phyloP scores from a whole-genome alignment of 2,113 vertebrate species.

The Tiliqua scincoides region DNA sequence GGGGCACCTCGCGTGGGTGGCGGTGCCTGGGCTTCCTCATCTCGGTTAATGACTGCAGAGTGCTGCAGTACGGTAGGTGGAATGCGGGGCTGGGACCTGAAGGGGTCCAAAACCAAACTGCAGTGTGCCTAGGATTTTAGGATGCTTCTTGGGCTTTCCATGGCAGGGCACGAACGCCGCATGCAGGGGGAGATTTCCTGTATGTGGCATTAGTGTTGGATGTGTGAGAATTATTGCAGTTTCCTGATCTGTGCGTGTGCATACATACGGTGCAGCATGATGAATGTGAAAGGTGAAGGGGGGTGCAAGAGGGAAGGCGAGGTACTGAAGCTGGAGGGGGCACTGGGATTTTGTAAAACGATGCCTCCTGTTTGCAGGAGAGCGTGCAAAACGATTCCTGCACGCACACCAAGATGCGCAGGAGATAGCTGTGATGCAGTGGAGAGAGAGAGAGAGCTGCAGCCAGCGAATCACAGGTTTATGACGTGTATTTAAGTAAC shows the following conservation, averaged over 20 bases:
- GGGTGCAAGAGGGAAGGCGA: not conserved
- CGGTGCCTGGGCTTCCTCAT: not conserved
- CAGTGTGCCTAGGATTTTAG: not conserved
- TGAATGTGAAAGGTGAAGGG: not conserved
- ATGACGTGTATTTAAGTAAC: conserved; percentile 10
- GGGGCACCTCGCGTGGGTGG: not conserved
- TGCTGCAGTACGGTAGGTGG: not conserved
- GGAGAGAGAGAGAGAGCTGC: not conserved
- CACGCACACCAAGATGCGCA: not conserved
- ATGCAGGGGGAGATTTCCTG: not conserved
- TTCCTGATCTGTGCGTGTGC: not conserved
- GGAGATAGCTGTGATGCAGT: not conserved
- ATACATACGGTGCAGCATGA: not conserved
- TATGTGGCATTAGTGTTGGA: not conserved
- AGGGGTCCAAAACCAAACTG: not conserved
- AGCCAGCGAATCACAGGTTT: not conserved
- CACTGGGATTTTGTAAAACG: not conserved
- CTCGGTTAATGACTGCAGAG: not conserved
- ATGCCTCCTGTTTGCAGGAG: not conserved
- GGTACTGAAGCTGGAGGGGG: not conserved
- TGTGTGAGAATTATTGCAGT: not conserved
- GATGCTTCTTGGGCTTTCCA: not conserved
- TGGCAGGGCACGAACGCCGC: not conserved
- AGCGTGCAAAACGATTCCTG: not conserved
- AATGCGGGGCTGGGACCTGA: not conserved